Evolutionary conservation across 2,888 invertebrate species (phyloP).

Genomic region (Phania funesta): DNA sequence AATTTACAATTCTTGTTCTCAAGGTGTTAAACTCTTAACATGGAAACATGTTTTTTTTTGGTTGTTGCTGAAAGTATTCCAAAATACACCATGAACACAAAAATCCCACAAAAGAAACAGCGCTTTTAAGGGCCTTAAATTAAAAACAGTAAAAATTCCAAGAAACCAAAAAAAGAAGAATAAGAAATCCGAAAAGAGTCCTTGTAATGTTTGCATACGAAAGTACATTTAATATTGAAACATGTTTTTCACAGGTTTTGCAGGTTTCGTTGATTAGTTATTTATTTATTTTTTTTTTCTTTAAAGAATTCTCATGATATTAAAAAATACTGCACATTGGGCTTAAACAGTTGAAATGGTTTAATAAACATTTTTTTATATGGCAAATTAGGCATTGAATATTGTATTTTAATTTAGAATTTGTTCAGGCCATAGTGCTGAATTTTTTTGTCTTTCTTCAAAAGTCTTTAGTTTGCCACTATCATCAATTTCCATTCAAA

Average conservation of each 20-base stretch:
- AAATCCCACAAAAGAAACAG: slow-evolving; percentile 23
- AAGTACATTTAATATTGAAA: slow-evolving; percentile 54
- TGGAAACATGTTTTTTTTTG: slow-evolving; percentile 56
- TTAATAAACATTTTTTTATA: too few relatives aligned
- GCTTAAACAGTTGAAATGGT: neutral
- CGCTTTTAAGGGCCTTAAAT: slow-evolving; percentile 39
- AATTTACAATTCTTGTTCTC: slow-evolving; percentile 47
- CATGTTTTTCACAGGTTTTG: slow-evolving; percentile 64
- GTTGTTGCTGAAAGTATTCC: slow-evolving; percentile 54
- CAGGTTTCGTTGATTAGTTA: slow-evolving; percentile 54
- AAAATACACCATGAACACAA: slow-evolving; percentile 6
- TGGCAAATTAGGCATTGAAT: neutral
- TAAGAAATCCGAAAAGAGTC: slow-evolving; percentile 11
- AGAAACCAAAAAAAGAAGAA: neutral
- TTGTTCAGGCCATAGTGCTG: slow-evolving; percentile 15
- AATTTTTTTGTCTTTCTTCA: slow-evolving; percentile 20
- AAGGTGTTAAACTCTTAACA: slow-evolving; percentile 65
- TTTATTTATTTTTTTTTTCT: slow-evolving; percentile 1
- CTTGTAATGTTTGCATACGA: slow-evolving; percentile 61
- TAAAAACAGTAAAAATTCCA: slow-evolving; percentile 37
- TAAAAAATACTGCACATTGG: slow-evolving; percentile 41
- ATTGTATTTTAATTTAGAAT: neutral
- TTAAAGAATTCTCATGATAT: slow-evolving; percentile 56
- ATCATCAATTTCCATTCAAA: slow-evolving; percentile 67
- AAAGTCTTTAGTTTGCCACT: slow-evolving; percentile 56